These are phyloP conservation scores for Merluccius polli DNA, from an alignment of 2,797 vertebrate genomes.

Conservation along the genomic window DNA sequence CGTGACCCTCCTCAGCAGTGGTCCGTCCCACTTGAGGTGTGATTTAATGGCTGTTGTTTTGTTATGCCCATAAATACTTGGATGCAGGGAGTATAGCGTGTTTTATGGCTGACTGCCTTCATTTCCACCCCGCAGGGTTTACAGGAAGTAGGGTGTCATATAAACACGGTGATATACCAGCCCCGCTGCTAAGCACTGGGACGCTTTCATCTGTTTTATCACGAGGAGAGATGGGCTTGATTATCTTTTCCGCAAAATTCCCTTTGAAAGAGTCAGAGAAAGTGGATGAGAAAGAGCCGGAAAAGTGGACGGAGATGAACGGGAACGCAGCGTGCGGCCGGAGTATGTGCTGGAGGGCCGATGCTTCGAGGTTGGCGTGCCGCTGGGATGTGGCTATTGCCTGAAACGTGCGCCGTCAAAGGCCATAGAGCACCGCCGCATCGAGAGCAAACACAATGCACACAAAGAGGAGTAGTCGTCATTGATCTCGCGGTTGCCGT, in stretches of 20 bases:
- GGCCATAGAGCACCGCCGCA: neutral
- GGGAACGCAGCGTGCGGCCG: neutral
- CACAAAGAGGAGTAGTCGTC: neutral
- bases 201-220: constrained; percentile 66
- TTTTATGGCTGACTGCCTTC: constrained; percentile 66
- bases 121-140: constrained; percentile 64
- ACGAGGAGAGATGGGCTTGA: constrained; percentile 18
- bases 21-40: constrained; percentile 51
- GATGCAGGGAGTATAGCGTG: constrained; percentile 54
- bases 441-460: neutral
- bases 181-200: constrained; percentile 57
- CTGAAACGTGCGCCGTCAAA: neutral
- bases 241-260: neutral
- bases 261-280: neutral
- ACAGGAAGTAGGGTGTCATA: constrained; percentile 70
- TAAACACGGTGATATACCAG: constrained; percentile 74
- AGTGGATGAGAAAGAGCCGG: no score
- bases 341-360: neutral
- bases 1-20: constrained; percentile 23
- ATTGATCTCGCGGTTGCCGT: neutral
- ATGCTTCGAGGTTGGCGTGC: neutral
- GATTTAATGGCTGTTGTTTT: constrained; percentile 75
- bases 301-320: neutral
- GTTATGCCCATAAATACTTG: constrained; percentile 71
- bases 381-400: neutral